A percentile compares a stretch with the other conserved stretches of the same genome.
These are phyloP conservation scores for Drosophila maculinotata DNA, from an alignment of 2,888 invertebrate genomes.

Conservation along the genomic window DNA sequence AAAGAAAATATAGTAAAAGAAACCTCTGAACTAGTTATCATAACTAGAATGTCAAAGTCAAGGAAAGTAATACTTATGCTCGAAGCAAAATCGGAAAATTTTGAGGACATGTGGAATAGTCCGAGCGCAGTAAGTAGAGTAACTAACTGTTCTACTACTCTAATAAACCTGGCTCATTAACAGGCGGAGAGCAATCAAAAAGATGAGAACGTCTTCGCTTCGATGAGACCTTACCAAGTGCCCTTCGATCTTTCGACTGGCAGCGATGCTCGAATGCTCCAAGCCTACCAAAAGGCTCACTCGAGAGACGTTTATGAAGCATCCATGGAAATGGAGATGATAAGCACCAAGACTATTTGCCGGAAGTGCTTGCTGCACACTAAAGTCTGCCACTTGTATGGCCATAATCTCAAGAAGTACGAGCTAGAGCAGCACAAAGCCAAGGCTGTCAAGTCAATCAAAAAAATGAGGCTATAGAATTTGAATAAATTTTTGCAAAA, in stretches of 20 bases:
- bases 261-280: slow-evolving; percentile 29
- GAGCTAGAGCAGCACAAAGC: slow-evolving; percentile 11
- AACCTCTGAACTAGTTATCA: too few relatives aligned
- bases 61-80: too few relatives aligned
- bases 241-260: background rate
- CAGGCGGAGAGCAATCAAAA: background rate
- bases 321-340: slow-evolving; percentile 34
- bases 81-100: slow-evolving; percentile 4
- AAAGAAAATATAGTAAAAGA: too few relatives aligned
- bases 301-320: background rate
- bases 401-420: slow-evolving; percentile 23
- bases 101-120: slow-evolving; percentile 42
- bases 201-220: slow-evolving; percentile 20
- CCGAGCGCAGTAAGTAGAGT: slow-evolving; percentile 16
- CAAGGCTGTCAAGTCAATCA: background rate
- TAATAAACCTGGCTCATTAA: too few relatives aligned
- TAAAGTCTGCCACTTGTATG: slow-evolving; percentile 34
- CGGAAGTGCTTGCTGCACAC: slow-evolving; percentile 53
- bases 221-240: slow-evolving; percentile 41
- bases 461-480: too few relatives aligned
- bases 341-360: slow-evolving; percentile 39
- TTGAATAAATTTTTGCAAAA: too few relatives aligned
- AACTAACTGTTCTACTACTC: background rate
- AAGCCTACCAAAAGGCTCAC: slow-evolving; percentile 40
- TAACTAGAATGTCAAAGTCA: too few relatives aligned